Evolutionary conservation across 2,797 vertebrate genomes (phyloP), one percentile per base, ranked within the genome.

Genomic region (Gymnothorax reevesii): DNA sequence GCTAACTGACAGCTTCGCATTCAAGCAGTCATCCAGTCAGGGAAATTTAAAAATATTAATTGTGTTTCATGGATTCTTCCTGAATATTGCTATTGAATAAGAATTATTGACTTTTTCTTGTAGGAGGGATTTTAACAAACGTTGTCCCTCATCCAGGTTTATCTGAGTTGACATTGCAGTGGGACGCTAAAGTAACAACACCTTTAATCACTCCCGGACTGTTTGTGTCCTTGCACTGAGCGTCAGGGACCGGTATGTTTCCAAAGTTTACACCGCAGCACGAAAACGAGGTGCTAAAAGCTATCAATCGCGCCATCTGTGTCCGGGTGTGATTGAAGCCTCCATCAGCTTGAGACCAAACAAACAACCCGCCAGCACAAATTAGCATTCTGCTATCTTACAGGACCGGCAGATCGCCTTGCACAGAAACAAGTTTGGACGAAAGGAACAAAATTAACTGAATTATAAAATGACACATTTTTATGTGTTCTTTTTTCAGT

Each of bases 271-370:
- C 62, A 66, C 22, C 5, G 12, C 60, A 66, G 62, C 22, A n/a
- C 22, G 22, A 66, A 66, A 60, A 59, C 15, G 15, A 59, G 12
- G 15, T 59, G 57, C 3, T n/a, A 8, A 66, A 8, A 66, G 62
- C 62, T n/a, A 66, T 66, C 62, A 66, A 66, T 66, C 22, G 9
- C 62, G n/a, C 22, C 62, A 66, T 66, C 62, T 66, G 60, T 62
- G 62, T 66, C 62, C n/a, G n/a, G 62, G 62, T 66, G 62, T 71
- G 10, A 71, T 71, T 71, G 69, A 71, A 66, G 62, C 62, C 62
- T 12, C 69, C 25, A 33, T 27, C 69, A 27, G 10, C 25, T 10
- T 10, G 25, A 27, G 5, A 71, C 69, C 12, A 27, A 33, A 71
- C 25, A 71, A 71, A 71, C 69, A 71, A 27, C 69, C 69, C 25